These are phyloP conservation scores for Holothuria glaberrima DNA, from an alignment of 35 echinoderm and acorn worm species.

Conservation along the genomic window DNA sequence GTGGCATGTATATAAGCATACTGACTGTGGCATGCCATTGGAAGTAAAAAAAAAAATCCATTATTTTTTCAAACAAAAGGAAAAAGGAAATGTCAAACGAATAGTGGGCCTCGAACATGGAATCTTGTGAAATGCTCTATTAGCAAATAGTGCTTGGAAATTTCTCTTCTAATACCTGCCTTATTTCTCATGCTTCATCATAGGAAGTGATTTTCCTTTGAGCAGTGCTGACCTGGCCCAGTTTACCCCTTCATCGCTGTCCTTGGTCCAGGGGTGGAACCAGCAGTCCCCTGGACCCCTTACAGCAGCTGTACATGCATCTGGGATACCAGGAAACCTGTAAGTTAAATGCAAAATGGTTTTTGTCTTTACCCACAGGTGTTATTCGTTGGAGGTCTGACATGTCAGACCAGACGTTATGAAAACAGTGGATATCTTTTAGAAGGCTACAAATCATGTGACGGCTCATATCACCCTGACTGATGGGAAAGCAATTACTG, in stretches of 20 bases:
- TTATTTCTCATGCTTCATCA: not conserved
- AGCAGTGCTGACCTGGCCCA: slow-evolving; percentile 91
- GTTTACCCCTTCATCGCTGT: slow-evolving; percentile 60
- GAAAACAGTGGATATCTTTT: too few species aligned
- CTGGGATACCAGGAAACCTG: slow-evolving; percentile 87
- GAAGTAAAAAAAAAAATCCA: too few species aligned
- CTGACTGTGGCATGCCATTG: too few species aligned
- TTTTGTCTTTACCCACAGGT: too few species aligned
- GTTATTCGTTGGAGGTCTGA: too few species aligned
- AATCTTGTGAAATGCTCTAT: not conserved
- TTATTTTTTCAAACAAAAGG: too few species aligned
- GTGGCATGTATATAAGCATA: too few species aligned
- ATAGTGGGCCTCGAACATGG: not conserved
- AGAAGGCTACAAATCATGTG: too few species aligned
- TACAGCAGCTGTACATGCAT: slow-evolving; percentile 92
- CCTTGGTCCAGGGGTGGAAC: slow-evolving; percentile 46
- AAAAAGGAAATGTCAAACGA: too few species aligned
- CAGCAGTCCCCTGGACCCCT: slow-evolving; percentile 79
- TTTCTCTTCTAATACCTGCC: not conserved
- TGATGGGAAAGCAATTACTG: not conserved
- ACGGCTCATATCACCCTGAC: not conserved
- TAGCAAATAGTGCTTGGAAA: not conserved
- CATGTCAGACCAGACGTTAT: too few species aligned
- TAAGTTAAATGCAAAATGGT: slow-evolving; percentile 42
- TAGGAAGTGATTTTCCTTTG: slow-evolving; percentile 84